Base-by-base conservation (phyloP, 2,113 vertebrate species). In the Otis tarda region DNA sequence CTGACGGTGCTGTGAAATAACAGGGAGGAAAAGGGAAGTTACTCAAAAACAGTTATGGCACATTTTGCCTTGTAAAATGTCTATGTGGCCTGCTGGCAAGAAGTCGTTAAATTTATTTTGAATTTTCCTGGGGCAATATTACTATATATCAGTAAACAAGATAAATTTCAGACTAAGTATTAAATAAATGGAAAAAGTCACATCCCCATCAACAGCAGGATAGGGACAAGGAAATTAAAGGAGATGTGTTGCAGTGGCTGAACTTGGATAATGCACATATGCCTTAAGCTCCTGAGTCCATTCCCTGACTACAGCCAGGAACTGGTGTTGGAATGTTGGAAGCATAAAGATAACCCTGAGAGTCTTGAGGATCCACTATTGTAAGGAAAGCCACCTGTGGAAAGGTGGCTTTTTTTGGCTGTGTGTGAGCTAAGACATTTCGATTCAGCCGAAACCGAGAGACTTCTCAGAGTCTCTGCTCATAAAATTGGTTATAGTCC, bases 61-160 rank as follows among this genome's bases (percentile, higher is more conserved):
- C 8, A 2, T 56, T 74, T 84, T 55, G 28, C 31, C 17, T 76
- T 74, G 56, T 45, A 57, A 77, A 65, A 41, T 30, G 28, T 60
- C 30, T 43, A 1, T 43, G 20, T 0, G 1, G 3, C 37, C 56
- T 47, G 15, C 19, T 52, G 30, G 17, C 12, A 35, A 64, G 8
- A 43, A 25, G 4, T 45, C 35, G 47, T 61, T 53, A 45, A 23
- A 7, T 78, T 50, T 63, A 31, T 41, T 37, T n/a, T 67, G 25
- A 25, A 57, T 12, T 45, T 22, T 47, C 21, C 28, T 74, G 74
- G 13, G 31, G 37, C 37, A 59, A 28, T 57, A 33, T 67, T 6
- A 17, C 39, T 88, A 19, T 41, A 6, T 53, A n/a, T 20, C 7
- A 87, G 19, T 63, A 70, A 89, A 28, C 14, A 65, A 41, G 37